A percentile compares a stretch with the other conserved stretches of the same genome.
phyloP scores from a whole-genome alignment of 2,888 invertebrate genomes.

The Vandiemenella viatica region DNA sequence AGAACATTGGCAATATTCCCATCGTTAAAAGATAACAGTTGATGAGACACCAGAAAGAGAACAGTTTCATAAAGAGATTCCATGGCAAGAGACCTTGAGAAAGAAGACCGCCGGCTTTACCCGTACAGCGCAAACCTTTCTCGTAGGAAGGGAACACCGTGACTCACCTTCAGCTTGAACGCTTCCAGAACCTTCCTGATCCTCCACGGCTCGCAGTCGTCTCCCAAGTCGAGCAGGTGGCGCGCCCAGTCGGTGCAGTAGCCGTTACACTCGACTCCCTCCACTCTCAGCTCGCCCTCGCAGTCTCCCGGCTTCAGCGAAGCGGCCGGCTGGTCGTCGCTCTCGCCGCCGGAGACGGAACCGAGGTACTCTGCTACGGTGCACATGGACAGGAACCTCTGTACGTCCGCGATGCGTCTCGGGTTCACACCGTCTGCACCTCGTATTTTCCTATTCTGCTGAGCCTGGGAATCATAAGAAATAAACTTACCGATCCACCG shows the following conservation, averaged over 20 bases:
- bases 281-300: neutral
- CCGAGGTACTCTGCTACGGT: conserved; percentile 10
- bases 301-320: neutral
- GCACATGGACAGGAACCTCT: conserved; percentile 8
- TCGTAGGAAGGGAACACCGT: too few relatives aligned
- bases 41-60: too few relatives aligned
- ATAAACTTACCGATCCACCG: neutral
- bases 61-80: too few relatives aligned
- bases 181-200: conserved; percentile 10
- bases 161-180: conserved; percentile 13
- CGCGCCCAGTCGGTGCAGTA: conserved; percentile 12
- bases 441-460: conserved; percentile 7
- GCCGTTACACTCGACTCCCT: conserved; percentile 7
- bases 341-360: neutral
- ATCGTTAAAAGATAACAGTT: too few relatives aligned
- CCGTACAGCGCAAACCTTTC: too few relatives aligned
- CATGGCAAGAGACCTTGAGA: too few relatives aligned
- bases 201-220: conserved; percentile 9
- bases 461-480: conserved; percentile 5
- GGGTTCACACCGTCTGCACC: conserved; percentile 2
- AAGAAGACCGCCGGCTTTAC: too few relatives aligned
- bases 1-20: too few relatives aligned
- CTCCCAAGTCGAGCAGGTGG: conserved; percentile 4
- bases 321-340: neutral
- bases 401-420: conserved; percentile 6